A percentile compares a stretch with the other conserved stretches of the same genome.
Evolutionary conservation across 1,140 invertebrate species (phyloP).

Genomic region (Leptopilina clavipes): DNA sequence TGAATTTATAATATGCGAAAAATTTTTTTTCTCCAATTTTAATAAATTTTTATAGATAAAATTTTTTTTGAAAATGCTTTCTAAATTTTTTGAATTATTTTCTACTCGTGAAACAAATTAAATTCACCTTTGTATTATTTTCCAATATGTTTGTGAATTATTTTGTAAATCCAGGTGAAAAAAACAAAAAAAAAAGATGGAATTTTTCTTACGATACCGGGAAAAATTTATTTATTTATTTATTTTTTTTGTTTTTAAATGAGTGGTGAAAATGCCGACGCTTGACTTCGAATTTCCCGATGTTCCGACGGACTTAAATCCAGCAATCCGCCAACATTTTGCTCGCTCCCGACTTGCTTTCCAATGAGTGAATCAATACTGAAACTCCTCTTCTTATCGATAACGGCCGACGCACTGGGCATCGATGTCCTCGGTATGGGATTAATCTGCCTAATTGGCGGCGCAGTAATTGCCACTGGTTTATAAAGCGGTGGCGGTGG

Average conservation of each 20-base stretch:
- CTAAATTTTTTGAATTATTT: no score
- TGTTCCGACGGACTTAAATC: conserved; percentile 72
- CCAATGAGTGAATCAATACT: conserved; percentile 76
- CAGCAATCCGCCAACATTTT: conserved; percentile 63
- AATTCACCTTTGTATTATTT: no score
- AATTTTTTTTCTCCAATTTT: no score
- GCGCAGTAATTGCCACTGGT: conserved; percentile 72
- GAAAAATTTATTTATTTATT: conserved; percentile 39
- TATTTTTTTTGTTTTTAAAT: conserved; percentile 59
- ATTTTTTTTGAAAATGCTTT: no score
- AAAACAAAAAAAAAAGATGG: conserved; percentile 29
- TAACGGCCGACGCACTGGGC: conserved; percentile 40
- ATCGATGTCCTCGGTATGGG: conserved; percentile 49
- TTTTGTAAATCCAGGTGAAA: no score
- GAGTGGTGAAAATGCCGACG: conserved; percentile 73
- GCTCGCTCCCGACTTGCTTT: conserved; percentile 66
- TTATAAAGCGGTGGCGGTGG: conserved; percentile 72
- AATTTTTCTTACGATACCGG: conserved; percentile 37
- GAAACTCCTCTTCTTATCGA: conserved; percentile 72
- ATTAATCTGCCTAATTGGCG: conserved; percentile 57
- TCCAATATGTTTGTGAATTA: no score
- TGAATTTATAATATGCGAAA: no score
- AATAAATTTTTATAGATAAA: no score
- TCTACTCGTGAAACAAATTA: no score
- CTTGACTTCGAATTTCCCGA: conserved; percentile 72